Conservation (phyloP, 53 echinoderm and acorn worm species). For the Stichopus horrens region DNA sequence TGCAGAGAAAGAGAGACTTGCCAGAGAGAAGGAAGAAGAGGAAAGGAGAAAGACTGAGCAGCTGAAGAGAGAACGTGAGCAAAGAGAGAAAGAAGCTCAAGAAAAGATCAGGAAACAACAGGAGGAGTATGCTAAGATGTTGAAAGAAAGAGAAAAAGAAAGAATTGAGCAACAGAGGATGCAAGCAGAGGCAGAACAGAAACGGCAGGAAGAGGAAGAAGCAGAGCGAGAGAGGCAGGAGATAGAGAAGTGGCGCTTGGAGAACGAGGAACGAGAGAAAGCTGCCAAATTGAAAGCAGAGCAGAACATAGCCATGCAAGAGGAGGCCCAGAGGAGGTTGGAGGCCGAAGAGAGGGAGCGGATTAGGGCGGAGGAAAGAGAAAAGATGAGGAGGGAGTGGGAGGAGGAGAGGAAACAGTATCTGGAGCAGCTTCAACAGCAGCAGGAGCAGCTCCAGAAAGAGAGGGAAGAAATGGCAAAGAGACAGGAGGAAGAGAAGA, state of each 20-base stretch:
- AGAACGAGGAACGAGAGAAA: constrained; percentile 32
- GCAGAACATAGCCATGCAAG: constrained; percentile 14
- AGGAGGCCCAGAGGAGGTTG: constrained; percentile 7
- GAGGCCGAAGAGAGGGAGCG: constrained; percentile 50
- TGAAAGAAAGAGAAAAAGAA: constrained; percentile 53
- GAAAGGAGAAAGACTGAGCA: constrained; percentile 45
- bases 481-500: constrained; percentile 52
- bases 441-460: constrained; percentile 66
- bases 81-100: constrained; percentile 52
- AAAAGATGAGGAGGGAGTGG: constrained; percentile 65
- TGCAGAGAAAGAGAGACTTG: constrained; percentile 56
- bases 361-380: constrained; percentile 70
- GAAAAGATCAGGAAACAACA: constrained; percentile 54
- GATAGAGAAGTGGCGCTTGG: constrained; percentile 28
- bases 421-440: constrained; percentile 66
- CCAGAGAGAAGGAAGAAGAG: constrained; percentile 53
- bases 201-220: constrained; percentile 47
- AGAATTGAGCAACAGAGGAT: not conserved
- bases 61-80: constrained; percentile 47
- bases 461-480: constrained; percentile 59
- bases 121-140: constrained; percentile 59
- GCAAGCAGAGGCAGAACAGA: constrained; percentile 43
- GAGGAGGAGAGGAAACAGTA: constrained; percentile 57
- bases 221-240: constrained; percentile 38
- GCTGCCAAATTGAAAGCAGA: constrained; percentile 36